Base-by-base conservation (phyloP, 1,140 invertebrate genomes). In the Solen grandis region DNA sequence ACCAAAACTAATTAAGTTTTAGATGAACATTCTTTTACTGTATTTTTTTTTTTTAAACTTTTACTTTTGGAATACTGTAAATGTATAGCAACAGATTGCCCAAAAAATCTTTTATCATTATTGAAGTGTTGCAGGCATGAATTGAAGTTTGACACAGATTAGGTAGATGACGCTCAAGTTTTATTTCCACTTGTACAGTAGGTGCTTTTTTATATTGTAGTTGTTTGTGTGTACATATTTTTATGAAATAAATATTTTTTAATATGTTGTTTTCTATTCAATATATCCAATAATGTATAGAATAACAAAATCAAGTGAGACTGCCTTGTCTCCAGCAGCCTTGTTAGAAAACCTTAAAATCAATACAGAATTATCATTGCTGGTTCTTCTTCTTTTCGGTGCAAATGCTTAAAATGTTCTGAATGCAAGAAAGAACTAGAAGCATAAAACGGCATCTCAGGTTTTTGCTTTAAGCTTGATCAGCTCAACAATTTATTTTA, bases 201-300 rank as follows among this genome's bases (percentile, higher is more conserved):
- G 41, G 22, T 29, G 27, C 25, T 69, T 69, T 69, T 66, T 69
- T 52, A 31, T n/a, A 59, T 46, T 35, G 54, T 72, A 57, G 35
- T 36, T 27, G 27, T 60, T 16, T 73, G 31, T 59, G 70, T 73
- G 57, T n/a, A 73, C 57, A 73, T 73, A 59, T 66, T 66, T 63
- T 73, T 73, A 73, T 73, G 60, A 54, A 73, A 73, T 73, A 73
- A 73, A 73, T 60, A 60, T 73, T 60, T 73, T 73, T 46, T 62
- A 73, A 73, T 73, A 73, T 60, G 8, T 14, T 62, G 16, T 33
- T 62, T 8, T 57, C 55, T 25, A 19, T 19, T 13, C 46, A 50
- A 8, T 50, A 50, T 13, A 50, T 19, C 19, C 46, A 19, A 19
- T 50, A 8, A 8, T 13, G 46, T 13, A 50, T n/a, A n/a, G n/a